Evolutionary conservation across 2,113 vertebrate species (phyloP), one percentile per base, ranked within the genome.

Genomic region (Vulpes ferrilata): DNA sequence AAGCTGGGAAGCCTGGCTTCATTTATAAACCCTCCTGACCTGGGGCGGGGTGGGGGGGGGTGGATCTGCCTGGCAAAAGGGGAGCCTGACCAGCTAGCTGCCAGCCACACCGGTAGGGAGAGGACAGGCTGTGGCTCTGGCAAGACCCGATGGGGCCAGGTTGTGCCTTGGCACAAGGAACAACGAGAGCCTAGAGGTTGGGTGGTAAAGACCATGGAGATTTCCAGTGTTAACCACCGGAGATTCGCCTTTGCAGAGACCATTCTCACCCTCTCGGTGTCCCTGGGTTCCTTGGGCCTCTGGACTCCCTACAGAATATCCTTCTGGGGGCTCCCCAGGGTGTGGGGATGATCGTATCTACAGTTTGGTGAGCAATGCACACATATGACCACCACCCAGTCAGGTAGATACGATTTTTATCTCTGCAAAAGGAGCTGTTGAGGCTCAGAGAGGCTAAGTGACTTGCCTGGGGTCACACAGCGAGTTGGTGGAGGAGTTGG

Each of bases 11-110:
- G 6, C 43, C 22, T 0, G 2, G 23, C 5, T 51, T 35, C 3
- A 1, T 51, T 20, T 67, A 17, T 2, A 12, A 20, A n/a, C 10
- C 3, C 73, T 85, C 11, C 25, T 4, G 38, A 27, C 35, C 62
- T 20, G 12, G 27, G 11, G 9, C 5, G 11, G 19, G 19, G 35
- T 35, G 23, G 1, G 23, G 3, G 23, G 0, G 22, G 32, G 0
- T 3, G 25, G 48, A 17, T 8, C 12, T 53, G 30, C 1, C 19
- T 4, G 79, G 62, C 23, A 0, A 55, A 13, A 27, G 22, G 51
- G 35, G 51, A 11, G 9, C 1, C 30, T 35, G 15, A n/a, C 65
- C 5, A 1, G 1, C 78, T 35, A 73, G 51, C n/a, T 38, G 32
- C 5, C 23, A 55, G 30, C 32, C 11, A 3, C 13, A 43, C 6